Percentiles rank a stretch among this genome's conserved stretches.
phyloP scores from a whole-genome alignment of 2,888 invertebrate species.

The Cryptus viduatorius region DNA sequence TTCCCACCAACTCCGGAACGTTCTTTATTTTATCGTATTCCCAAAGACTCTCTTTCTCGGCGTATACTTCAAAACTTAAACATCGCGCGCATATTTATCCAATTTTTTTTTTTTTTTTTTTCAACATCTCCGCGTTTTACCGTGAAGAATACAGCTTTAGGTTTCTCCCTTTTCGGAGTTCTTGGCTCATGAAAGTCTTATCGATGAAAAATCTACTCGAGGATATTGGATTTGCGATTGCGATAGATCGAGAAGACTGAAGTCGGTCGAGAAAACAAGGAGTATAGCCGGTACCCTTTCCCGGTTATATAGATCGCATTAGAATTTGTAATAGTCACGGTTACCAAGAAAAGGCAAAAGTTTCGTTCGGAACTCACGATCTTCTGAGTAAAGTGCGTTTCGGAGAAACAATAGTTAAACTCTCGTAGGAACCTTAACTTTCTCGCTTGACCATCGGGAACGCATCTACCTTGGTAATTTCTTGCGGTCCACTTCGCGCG shows the following conservation, averaged over 20 bases:
- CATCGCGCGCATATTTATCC: background rate
- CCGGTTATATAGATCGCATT: slow-evolving; percentile 48
- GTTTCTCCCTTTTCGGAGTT: background rate
- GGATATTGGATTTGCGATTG: slow-evolving; percentile 49
- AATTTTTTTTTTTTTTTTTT: background rate
- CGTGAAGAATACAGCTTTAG: background rate
- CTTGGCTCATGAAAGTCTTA: slow-evolving; percentile 59
- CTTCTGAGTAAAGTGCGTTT: slow-evolving; percentile 43
- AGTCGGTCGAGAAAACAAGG: slow-evolving; percentile 19
- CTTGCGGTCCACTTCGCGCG: slow-evolving; percentile 27
- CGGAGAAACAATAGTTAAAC: slow-evolving; percentile 37
- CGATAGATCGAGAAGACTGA: background rate
- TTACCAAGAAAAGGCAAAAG: background rate
- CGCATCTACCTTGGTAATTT: slow-evolving; percentile 74
- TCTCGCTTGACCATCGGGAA: slow-evolving; percentile 64
- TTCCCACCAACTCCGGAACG: background rate
- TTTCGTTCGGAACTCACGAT: slow-evolving; percentile 14
- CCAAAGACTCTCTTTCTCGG: background rate
- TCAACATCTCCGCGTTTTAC: background rate
- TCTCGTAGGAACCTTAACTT: slow-evolving; percentile 52
- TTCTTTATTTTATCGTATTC: slow-evolving; percentile 29
- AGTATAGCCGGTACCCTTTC: background rate
- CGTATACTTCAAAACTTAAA: background rate
- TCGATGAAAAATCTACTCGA: slow-evolving; percentile 49
- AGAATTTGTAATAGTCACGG: slow-evolving; percentile 62